A percentile compares a stretch with the other conserved stretches of the same genome.
These are phyloP conservation scores for Cygnus buccinator DNA, from an alignment of 2,113 vertebrate species.

Conservation along the genomic window DNA sequence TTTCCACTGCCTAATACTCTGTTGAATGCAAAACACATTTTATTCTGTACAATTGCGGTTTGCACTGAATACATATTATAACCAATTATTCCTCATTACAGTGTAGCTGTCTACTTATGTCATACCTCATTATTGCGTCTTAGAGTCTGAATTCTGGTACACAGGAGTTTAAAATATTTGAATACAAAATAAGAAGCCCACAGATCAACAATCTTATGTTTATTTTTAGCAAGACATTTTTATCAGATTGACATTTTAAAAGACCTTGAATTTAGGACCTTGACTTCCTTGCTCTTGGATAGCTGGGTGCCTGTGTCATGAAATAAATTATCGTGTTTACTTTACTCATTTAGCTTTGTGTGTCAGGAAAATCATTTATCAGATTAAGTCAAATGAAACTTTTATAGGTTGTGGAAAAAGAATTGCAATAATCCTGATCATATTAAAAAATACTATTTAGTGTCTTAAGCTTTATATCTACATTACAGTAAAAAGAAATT, in stretches of 20 bases:
- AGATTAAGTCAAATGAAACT: background rate
- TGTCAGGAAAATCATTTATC: background rate
- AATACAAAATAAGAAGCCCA: conserved; percentile 35
- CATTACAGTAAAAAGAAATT: background rate
- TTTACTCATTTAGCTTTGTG: background rate
- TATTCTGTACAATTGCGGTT: background rate
- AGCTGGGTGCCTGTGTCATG: background rate
- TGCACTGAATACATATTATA: conserved; percentile 30
- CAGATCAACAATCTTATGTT: conserved; percentile 23
- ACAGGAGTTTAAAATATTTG: conserved; percentile 38
- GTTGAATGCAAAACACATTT: conserved; percentile 36
- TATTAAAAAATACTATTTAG: background rate
- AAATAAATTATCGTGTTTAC: background rate
- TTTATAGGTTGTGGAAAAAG: background rate
- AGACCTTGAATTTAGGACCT: conserved; percentile 5
- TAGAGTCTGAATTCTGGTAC: background rate
- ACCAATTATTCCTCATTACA: conserved; percentile 62
- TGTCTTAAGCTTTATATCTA: background rate
- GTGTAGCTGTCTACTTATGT: conserved; percentile 35
- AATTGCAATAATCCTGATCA: background rate
- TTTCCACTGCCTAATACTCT: background rate
- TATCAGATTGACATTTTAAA: conserved; percentile 36
- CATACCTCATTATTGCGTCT: conserved; percentile 38
- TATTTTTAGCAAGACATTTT: conserved; percentile 36
- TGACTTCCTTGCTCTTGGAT: background rate